Evolutionary conservation across 2,797 vertebrate species (phyloP).

Genomic region (Betta splendens): DNA sequence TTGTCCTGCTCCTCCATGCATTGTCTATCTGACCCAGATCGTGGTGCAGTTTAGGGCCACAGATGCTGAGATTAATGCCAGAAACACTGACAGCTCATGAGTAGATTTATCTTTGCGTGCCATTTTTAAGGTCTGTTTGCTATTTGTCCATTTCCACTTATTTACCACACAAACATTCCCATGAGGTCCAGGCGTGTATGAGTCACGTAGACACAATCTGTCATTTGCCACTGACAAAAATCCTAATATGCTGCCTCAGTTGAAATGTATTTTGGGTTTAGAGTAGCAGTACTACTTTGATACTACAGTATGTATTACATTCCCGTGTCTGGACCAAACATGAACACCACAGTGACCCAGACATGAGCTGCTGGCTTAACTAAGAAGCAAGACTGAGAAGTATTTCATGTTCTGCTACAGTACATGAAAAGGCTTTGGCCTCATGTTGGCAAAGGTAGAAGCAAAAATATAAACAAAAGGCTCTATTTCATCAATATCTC

Average conservation of each 20-base stretch:
- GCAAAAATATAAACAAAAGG: conserved; percentile 27
- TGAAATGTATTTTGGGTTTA: background rate
- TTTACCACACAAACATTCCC: background rate
- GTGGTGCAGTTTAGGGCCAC: conserved; percentile 12
- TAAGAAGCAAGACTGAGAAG: conserved; percentile 7
- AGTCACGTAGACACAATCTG: conserved; percentile 2
- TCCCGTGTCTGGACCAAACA: background rate
- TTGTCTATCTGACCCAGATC: conserved; percentile 45
- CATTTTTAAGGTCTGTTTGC: background rate
- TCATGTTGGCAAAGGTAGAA: conserved; percentile 9
- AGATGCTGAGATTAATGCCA: conserved; percentile 2
- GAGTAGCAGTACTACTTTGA: background rate
- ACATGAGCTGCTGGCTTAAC: background rate
- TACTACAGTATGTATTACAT: background rate
- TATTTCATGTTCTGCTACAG: background rate
- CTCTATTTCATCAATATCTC: conserved; percentile 22
- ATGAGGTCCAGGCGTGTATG: background rate
- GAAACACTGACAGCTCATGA: background rate
- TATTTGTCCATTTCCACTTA: conserved; percentile 3
- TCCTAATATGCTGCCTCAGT: background rate
- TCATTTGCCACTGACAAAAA: background rate
- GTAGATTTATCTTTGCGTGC: background rate
- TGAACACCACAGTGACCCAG: background rate
- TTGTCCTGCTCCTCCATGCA: background rate
- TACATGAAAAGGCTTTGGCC: conserved; percentile 10